Evolutionary conservation across 1,140 invertebrate species (phyloP).

Genomic region (Bombus waltoni): DNA sequence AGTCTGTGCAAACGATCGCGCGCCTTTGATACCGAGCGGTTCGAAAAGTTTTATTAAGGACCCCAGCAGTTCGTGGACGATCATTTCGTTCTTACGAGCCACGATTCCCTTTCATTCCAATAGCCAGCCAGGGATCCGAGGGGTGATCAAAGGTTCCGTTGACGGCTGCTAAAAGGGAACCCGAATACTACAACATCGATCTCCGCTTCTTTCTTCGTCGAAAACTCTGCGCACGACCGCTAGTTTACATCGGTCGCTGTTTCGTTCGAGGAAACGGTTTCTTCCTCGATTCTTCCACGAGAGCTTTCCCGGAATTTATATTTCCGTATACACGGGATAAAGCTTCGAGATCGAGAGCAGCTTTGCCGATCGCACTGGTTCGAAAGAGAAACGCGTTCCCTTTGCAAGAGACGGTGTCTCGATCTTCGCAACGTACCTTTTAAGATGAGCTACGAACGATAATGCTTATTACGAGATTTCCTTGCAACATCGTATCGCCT

Average conservation of each 20-base stretch:
- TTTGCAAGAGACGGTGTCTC: no score
- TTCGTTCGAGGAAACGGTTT: neutral
- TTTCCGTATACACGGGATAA: no score
- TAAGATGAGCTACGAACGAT: no score
- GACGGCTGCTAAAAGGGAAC: constrained; percentile 32
- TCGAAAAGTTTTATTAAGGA: constrained; percentile 38
- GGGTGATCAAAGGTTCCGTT: constrained; percentile 27
- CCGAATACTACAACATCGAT: neutral
- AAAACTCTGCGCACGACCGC: neutral
- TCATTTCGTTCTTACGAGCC: constrained; percentile 3
- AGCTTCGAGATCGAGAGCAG: no score
- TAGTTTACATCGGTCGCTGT: neutral
- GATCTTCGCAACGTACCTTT: no score
- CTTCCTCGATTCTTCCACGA: no score
- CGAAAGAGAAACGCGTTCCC: no score
- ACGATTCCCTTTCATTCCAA: constrained; percentile 1
- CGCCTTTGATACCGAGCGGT: constrained; percentile 1
- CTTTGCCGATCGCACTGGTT: no score
- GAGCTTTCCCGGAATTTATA: neutral
- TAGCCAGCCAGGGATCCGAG: neutral
- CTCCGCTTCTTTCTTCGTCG: no score
- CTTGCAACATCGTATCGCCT: no score
- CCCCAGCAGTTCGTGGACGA: neutral
- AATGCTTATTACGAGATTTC: no score
- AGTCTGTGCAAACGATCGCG: neutral